These are phyloP conservation scores for Anoplolepis gracilipes DNA, from an alignment of 1,140 invertebrate species.

Conservation along the genomic window DNA sequence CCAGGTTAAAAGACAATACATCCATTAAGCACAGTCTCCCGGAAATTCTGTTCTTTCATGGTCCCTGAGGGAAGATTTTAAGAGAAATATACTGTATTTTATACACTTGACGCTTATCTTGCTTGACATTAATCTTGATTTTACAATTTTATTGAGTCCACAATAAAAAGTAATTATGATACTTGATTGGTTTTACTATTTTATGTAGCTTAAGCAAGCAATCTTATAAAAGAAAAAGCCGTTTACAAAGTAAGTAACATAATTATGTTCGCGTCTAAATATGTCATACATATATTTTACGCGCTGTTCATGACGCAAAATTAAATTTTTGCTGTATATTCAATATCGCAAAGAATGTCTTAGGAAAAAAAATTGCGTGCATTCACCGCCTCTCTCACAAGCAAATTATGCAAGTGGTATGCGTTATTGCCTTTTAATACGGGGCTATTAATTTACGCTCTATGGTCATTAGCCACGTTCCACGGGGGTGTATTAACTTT, in stretches of 20 bases:
- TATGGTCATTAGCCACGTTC: slow-evolving; percentile 69
- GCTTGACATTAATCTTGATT: slow-evolving; percentile 10
- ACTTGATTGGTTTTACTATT: neutral
- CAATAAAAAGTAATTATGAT: slow-evolving; percentile 8
- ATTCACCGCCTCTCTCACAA: neutral
- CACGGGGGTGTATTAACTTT: slow-evolving; percentile 73
- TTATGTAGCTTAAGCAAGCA: neutral
- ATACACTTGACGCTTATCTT: slow-evolving; percentile 34
- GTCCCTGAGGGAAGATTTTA: slow-evolving; percentile 15
- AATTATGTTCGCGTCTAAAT: neutral
- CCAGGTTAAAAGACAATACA: slow-evolving; percentile 52
- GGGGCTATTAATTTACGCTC: slow-evolving; percentile 73
- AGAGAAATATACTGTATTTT: slow-evolving; percentile 31
- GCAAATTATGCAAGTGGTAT: slow-evolving; percentile 53
- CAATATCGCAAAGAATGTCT: neutral
- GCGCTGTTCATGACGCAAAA: neutral
- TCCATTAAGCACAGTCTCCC: slow-evolving; percentile 46
- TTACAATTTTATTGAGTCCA: neutral
- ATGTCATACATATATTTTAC: neutral
- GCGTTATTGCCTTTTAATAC: slow-evolving; percentile 70
- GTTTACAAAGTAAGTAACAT: neutral
- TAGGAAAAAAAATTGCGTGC: neutral
- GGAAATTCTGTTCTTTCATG: slow-evolving; percentile 42
- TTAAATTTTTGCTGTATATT: neutral
- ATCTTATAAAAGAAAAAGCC: neutral